Evolutionary conservation across 2,888 invertebrate genomes (phyloP), one percentile per base, ranked within the genome.

Genomic region (Hyposoter didymator): DNA sequence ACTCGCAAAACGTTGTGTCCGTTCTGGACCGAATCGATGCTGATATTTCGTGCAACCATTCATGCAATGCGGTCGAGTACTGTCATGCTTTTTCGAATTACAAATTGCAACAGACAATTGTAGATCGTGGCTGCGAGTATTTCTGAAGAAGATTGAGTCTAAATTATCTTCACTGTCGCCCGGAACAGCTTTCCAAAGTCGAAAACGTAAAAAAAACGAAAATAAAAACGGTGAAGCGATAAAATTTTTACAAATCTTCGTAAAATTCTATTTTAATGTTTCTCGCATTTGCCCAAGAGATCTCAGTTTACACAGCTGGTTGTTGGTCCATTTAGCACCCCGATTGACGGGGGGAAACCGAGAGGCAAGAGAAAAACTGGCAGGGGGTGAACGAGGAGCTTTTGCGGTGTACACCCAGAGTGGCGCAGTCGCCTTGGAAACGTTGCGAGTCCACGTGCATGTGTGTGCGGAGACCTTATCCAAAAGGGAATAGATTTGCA

Each of bases 341-440:
- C 39, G 8, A 43, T 52, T 66, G 69, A 84, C 75, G 76, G n/a
- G 64, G 47, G 80, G 55, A 62, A 70, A 39, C 47, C 70, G 8
- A 47, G 75, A 66, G 78, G 80, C 67, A 64, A 87, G 73, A 70
- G 67, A 78, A 74, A 59, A 62, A n/a, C 7, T 39, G 35, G 66
- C 7, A n/a, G 64, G 39, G 75, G 39, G 64, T 81, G 82, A 74
- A 74, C 72, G 82, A 67, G 43, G 55, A 70, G 55, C 70, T 78
- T 35, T 78, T 67, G 69, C 66, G 86, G 87, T 75, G 85, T 87
- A 87, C 81, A 88, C 82, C 19, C 62, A 43, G 47, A 72, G 84
- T 90, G 90, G 92, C 93, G 93, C 93, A 93, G 91, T 91, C 93
- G 93, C 92, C 91, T 91, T 91, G 91, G 90, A 90, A 91, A 90